phyloP scores from a whole-genome alignment of 2,888 invertebrate species.

The Tuta absoluta region DNA sequence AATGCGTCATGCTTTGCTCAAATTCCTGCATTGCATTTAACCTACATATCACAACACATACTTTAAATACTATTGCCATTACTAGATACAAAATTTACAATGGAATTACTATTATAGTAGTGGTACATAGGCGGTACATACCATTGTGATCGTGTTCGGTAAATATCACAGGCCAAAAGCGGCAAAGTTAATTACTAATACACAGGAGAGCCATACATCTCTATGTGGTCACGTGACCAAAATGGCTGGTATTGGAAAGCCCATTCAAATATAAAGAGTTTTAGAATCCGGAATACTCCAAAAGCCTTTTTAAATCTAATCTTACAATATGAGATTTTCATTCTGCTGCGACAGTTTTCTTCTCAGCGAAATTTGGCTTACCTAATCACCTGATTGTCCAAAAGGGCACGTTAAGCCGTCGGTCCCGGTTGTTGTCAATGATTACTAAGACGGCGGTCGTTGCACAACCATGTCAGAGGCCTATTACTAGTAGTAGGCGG shows the following conservation, averaged over 20 bases:
- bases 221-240: constrained; percentile 61
- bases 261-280: background rate
- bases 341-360: no score
- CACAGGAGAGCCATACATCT: constrained; percentile 62
- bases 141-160: constrained; percentile 3
- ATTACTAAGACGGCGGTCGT: no score
- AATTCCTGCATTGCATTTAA: background rate
- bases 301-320: no score
- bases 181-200: constrained; percentile 48
- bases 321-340: no score
- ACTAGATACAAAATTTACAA: background rate
- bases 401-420: no score
- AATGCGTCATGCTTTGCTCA: no score
- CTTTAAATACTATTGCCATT: background rate
- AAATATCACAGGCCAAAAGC: constrained; percentile 11
- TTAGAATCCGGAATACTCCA: no score
- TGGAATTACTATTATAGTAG: background rate
- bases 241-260: background rate
- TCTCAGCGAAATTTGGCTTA: no score
- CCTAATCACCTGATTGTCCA: no score
- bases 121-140: background rate
- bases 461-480: no score
- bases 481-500: no score
- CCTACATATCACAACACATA: constrained; percentile 4
- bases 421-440: no score